phyloP scores from a whole-genome alignment of 2,888 invertebrate genomes.

The Acanthacorydalis orientalis region DNA sequence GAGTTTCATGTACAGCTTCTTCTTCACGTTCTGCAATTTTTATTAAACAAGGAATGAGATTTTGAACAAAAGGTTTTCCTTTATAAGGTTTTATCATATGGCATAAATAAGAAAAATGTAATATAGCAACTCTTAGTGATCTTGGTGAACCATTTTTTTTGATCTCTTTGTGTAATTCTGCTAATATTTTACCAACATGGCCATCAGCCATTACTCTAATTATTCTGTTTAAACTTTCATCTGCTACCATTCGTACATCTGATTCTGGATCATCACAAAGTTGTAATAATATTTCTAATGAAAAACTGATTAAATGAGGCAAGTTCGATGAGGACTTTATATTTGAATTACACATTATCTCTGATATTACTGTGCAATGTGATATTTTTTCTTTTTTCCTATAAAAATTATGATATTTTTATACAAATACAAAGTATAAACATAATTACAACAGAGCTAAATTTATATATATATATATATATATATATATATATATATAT shows the following conservation, averaged over 20 bases:
- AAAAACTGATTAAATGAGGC: conserved; percentile 45
- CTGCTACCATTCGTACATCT: conserved; percentile 62
- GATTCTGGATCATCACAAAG: conserved; percentile 63
- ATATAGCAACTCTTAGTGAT: conserved; percentile 56
- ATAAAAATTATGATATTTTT: conserved; percentile 12
- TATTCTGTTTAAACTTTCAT: conserved; percentile 65
- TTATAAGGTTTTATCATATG: conserved; percentile 61
- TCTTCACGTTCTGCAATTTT: conserved; percentile 54
- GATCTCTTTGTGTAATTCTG: conserved; percentile 68
- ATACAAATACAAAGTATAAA: conserved; percentile 2
- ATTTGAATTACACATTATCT: conserved; percentile 47
- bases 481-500: too few relatives aligned
- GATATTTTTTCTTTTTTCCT: conserved; percentile 63
- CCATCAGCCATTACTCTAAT: conserved; percentile 52
- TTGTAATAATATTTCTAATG: conserved; percentile 51
- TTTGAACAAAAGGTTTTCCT: conserved; percentile 59
- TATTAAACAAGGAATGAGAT: conserved; percentile 56
- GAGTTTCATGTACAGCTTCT: conserved; percentile 50
- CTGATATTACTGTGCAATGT: conserved; percentile 53
- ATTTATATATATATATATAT: too few relatives aligned
- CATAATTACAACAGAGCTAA: too few relatives aligned
- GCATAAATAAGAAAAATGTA: conserved; percentile 58
- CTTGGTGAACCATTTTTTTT: conserved; percentile 58
- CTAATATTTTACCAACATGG: conserved; percentile 53
- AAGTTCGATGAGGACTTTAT: conserved; percentile 43